Base-by-base conservation (phyloP, 2,797 vertebrate species). In the Characodon lateralis region DNA sequence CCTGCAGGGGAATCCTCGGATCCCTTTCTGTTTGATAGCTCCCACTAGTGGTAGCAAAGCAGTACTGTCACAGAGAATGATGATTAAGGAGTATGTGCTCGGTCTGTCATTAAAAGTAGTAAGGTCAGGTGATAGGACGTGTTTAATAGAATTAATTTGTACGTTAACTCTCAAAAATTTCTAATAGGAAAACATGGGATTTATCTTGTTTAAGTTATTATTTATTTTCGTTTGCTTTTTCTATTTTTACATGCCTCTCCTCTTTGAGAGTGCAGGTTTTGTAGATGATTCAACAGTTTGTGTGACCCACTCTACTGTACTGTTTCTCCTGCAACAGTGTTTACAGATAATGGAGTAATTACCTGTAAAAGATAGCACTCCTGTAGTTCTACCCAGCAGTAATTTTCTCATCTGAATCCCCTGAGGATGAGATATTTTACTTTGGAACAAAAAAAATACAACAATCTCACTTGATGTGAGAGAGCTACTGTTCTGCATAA, bases 341-440 rank as follows among this genome's bases (percentile, higher is more conserved):
- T 95, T 94, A 89, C 91, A 92, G 87, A 93, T 95, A 94, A 95
- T 94, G 92, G 92, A 93, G 93, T 95, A 93, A 95, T 95, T 94
- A 94, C 89, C 87, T 95, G 93, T 91, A 93, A 94, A 89, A 93
- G 93, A 94, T 89, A 91, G 94, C 89, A 73, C 91, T 92, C 91
- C 93, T 65, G 85, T 88, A 79, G 90, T 80, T 90, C 84, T 83
- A 81, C 84, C 80, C 85, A 82, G 81, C 82, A 80, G 78, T 82
- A 91, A 93, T 93, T 92, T 84, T 86, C 86, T 35, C 72, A 84
- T 83, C 71, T 77, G 72, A 78, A 46, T 87, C 80, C 85, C n/a
- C 63, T 26, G 70, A 72, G 50, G 87, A 89, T 91, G 82, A 63
- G 26, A 79, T 82, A 84, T 90, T 91, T 91, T 85, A 87, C 80